Base-by-base conservation (phyloP, 2,888 invertebrate genomes). In the Encarsia formosa region DNA sequence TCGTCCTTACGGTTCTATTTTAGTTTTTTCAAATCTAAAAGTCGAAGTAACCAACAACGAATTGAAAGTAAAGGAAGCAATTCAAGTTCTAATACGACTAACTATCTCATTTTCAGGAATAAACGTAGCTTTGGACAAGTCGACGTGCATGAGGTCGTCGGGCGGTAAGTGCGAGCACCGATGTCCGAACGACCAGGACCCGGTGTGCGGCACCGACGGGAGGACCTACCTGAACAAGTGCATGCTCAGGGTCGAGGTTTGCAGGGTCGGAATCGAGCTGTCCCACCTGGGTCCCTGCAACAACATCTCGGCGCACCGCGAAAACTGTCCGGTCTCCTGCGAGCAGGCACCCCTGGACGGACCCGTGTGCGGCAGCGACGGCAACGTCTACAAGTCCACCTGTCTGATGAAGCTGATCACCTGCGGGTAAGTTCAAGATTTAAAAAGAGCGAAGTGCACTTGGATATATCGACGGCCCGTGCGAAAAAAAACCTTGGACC, bases 361-460 rank as follows among this genome's bases (percentile, higher is more conserved):
- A 0, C 92, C 93, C 0, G 85, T 95, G 58, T 96, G 95, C 69
- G 95, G 90, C 4, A 91, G 89, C 52, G 91, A 95, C 68, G 93
- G 90, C 24, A 91, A 91, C 67, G 93, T 93, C 0, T 95, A 95
- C 78, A 88, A 88, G 67, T 94, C 86, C 64, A 91, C 92, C 2
- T 96, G 96, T 68, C 90, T 91, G 69, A 92, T 96, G 94, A 90
- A 91, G 67, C 79, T 89, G 54, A 79, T 88, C 22, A 93, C 93
- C 41, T 96, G 96, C 76, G 89, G 91, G 81, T 89, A 75, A 76
- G 81, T 57, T 11, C n/a, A n/a, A n/a, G n/a, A n/a, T n/a, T n/a
- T n/a, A n/a, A n/a, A n/a, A n/a, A n/a, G n/a, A n/a, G n/a, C n/a
- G n/a, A n/a, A n/a, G n/a, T n/a, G n/a, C n/a, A n/a, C n/a, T n/a